Base-by-base conservation (phyloP, 1,140 invertebrate species). In the Halyomorpha halys region DNA sequence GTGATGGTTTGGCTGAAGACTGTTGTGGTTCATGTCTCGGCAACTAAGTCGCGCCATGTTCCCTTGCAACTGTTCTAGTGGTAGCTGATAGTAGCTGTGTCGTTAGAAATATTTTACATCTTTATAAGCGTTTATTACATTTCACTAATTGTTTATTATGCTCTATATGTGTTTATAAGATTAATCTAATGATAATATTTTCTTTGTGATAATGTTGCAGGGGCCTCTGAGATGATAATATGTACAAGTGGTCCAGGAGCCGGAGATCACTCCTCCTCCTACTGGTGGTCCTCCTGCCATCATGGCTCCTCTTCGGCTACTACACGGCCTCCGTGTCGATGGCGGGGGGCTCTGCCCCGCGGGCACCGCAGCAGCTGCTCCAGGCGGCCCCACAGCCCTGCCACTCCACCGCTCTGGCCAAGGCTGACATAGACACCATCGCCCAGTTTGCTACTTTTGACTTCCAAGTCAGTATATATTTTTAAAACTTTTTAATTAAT, bases 401-500 rank as follows among this genome's bases (percentile, higher is more conserved):
- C 49, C 16, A 15, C 47, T 4, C 45, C n/a, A 19, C 44, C 19
- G 6, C 27, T n/a, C 21, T 44, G 1, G 62, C 27, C 3, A 34
- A 23, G 45, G 59, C 65, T 5, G 56, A 66, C 47, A 53, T 66
- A 14, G 65, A 66, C 18, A 66, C 65, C 0, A 27, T 59, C 6
- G 2, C 19, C 11, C 47, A 62, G 16, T 59, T 66, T 30, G 23
- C 51, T 25, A 45, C 27, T 0, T 66, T 66, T 27, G 65, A 66
- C 34, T 66, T 66, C 56, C 65, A 66, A 62, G 65, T 66, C 39
- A 63, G 14, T 61, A 44, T 14, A n/a, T 14, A n/a, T 34, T 30
- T 34, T n/a, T n/a, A n/a, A n/a, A n/a, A n/a, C n/a, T n/a, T n/a
- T n/a, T n/a, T n/a, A n/a, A n/a, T n/a, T n/a, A n/a, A n/a, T n/a